A percentile compares a stretch with the other conserved stretches of the same genome.
phyloP scores from a whole-genome alignment of 92 coral and sea anemone species.

The Isaurus tuberculatus region DNA sequence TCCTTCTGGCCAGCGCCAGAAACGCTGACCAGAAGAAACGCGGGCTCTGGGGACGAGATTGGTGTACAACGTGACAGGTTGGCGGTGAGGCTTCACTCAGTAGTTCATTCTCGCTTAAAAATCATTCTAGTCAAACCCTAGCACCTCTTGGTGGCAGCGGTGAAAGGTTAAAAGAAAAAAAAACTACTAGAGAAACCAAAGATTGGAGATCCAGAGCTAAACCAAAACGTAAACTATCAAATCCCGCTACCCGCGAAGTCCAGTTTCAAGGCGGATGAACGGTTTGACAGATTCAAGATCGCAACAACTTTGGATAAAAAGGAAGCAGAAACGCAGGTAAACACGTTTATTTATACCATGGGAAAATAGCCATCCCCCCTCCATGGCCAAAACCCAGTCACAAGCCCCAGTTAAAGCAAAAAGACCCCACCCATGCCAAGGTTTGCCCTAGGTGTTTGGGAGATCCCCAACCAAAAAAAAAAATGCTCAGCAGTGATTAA shows the following conservation, averaged over 20 bases:
- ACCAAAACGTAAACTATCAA: constrained; percentile 10
- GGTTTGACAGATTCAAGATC: constrained; percentile 53
- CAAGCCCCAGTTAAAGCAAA: not conserved
- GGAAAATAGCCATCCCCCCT: not conserved
- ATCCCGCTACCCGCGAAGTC: constrained; percentile 46
- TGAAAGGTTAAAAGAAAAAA: not conserved
- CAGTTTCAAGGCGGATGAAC: not conserved
- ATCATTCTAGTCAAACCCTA: not conserved
- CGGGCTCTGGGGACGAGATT: no score
- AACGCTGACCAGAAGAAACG: no score
- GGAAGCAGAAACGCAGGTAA: constrained; percentile 58
- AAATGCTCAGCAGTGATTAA: not conserved
- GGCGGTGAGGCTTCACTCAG: no score
- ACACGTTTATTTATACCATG: constrained; percentile 65
- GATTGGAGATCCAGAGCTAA: not conserved
- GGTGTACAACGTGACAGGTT: no score
- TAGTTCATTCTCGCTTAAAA: no score
- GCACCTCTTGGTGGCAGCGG: constrained; percentile 6
- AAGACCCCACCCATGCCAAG: not conserved
- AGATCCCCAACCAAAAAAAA: not conserved
- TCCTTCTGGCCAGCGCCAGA: no score
- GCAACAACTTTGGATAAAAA: constrained; percentile 67
- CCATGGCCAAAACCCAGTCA: not conserved
- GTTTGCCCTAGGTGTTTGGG: not conserved
- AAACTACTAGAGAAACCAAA: not conserved